Evolutionary conservation across 2,797 vertebrate genomes (phyloP).

Genomic region (Melanotaenia parkinsoni): DNA sequence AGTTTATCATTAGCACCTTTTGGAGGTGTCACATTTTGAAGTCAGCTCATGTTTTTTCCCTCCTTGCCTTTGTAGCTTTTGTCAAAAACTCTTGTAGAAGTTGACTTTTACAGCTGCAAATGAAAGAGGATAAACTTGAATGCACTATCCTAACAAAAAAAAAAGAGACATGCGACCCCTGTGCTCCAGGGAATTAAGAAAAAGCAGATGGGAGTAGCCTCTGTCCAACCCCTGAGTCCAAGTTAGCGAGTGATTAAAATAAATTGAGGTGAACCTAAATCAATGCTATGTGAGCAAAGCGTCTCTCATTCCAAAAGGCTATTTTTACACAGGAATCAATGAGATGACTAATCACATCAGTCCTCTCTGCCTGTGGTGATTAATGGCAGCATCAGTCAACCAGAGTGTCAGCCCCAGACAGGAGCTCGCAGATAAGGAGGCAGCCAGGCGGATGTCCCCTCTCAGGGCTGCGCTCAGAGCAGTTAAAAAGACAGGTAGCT

Average conservation of each 20-base stretch:
- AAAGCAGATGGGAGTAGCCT: constrained; percentile 49
- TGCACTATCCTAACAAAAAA: constrained; percentile 27
- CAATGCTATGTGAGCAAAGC: constrained; percentile 73
- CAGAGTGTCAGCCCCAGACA: constrained; percentile 72
- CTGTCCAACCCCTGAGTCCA: constrained; percentile 61
- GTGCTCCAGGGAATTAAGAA: constrained; percentile 24
- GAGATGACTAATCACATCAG: constrained; percentile 85
- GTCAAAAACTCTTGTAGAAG: constrained; percentile 36
- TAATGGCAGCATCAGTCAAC: constrained; percentile 81
- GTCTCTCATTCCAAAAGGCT: constrained; percentile 71
- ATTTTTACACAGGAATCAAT: constrained; percentile 80
- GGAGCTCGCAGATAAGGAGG: constrained; percentile 72
- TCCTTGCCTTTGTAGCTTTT: constrained; percentile 37
- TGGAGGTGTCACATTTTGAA: constrained; percentile 42
- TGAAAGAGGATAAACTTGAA: constrained; percentile 38
- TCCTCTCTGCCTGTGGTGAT: constrained; percentile 76
- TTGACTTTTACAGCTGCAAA: constrained; percentile 32
- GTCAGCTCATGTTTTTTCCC: constrained; percentile 22
- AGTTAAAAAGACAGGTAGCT: constrained; percentile 67
- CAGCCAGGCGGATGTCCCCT: constrained; percentile 51
- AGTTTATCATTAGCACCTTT: constrained; percentile 71
- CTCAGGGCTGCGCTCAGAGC: constrained; percentile 51
- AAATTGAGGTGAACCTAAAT: constrained; percentile 83
- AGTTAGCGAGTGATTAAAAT: constrained; percentile 83
- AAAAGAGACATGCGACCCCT: constrained; percentile 24